Evolutionary conservation across 2,113 vertebrate genomes (phyloP).

Genomic region (Guaruba guarouba): DNA sequence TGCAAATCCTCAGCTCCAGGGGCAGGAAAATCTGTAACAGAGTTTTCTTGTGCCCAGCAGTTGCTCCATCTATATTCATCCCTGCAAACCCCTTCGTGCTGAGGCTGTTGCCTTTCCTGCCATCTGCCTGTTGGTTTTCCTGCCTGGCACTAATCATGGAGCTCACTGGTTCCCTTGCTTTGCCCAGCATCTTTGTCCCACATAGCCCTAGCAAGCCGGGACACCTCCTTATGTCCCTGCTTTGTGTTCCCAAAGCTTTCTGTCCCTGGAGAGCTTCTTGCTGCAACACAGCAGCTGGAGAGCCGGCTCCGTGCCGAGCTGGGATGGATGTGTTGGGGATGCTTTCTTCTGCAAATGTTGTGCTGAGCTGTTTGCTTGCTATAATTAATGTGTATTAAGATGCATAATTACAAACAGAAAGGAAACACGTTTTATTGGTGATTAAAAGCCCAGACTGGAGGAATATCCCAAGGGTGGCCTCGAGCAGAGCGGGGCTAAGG

Average conservation of each 20-base stretch:
- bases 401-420: conserved; percentile 64
- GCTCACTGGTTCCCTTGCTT: background rate
- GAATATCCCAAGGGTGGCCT: background rate
- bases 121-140: background rate
- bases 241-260: background rate
- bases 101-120: background rate
- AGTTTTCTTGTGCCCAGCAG: background rate
- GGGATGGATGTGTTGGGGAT: background rate
- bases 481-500: background rate
- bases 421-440: background rate
- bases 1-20: background rate
- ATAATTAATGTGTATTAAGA: conserved; percentile 64
- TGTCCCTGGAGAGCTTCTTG: background rate
- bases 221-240: background rate
- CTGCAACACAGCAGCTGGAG: conserved; percentile 21
- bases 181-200: background rate
- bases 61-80: background rate
- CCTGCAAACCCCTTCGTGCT: fast-evolving
- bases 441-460: conserved; percentile 15
- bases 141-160: background rate
- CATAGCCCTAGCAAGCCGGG: background rate
- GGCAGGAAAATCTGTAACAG: background rate
- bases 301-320: background rate
- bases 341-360: conserved; percentile 22
- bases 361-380: conserved; percentile 52